phyloP scores from a whole-genome alignment of 2,797 vertebrate species.

The Chaunax sp. region DNA sequence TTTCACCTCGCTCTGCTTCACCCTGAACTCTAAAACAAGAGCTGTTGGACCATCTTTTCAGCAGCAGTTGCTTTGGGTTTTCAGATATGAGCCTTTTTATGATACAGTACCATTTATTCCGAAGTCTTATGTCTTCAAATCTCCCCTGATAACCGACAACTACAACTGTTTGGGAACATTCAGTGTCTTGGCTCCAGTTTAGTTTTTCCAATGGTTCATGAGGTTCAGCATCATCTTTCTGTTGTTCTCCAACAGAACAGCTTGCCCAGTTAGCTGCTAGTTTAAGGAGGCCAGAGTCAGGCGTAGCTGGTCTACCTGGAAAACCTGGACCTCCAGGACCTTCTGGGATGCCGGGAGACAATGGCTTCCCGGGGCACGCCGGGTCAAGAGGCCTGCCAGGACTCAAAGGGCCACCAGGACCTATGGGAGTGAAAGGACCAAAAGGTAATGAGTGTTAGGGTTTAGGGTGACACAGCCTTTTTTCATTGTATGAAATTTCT shows the following conservation, averaged over 20 bases:
- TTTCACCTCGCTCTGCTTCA: conserved; percentile 55
- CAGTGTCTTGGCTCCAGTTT: neutral
- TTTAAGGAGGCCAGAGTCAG: conserved; percentile 93
- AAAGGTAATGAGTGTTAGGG: conserved; percentile 85
- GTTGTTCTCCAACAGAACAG: conserved; percentile 87
- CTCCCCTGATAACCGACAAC: conserved; percentile 6
- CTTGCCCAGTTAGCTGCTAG: conserved; percentile 95
- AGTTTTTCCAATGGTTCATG: neutral
- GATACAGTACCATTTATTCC: conserved; percentile 32
- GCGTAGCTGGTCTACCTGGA: conserved; percentile 92
- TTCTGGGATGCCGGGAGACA: conserved; percentile 90
- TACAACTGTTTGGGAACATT: conserved; percentile 20
- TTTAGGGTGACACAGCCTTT: neutral
- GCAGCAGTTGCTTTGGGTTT: conserved; percentile 38
- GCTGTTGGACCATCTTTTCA: conserved; percentile 23
- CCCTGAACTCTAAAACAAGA: conserved; percentile 33
- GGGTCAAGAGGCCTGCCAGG: conserved; percentile 94
- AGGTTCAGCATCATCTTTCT: conserved; percentile 21
- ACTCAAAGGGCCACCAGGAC: conserved; percentile 93
- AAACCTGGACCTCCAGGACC: conserved; percentile 91
- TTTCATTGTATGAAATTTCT: neutral
- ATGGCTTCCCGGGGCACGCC: conserved; percentile 93
- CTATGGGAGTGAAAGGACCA: conserved; percentile 89
- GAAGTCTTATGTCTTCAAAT: conserved; percentile 15
- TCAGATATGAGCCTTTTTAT: conserved; percentile 31